These are phyloP conservation scores for Propithecus deckenii DNA, from an alignment of 2,797 vertebrate genomes.

Conservation along the genomic window DNA sequence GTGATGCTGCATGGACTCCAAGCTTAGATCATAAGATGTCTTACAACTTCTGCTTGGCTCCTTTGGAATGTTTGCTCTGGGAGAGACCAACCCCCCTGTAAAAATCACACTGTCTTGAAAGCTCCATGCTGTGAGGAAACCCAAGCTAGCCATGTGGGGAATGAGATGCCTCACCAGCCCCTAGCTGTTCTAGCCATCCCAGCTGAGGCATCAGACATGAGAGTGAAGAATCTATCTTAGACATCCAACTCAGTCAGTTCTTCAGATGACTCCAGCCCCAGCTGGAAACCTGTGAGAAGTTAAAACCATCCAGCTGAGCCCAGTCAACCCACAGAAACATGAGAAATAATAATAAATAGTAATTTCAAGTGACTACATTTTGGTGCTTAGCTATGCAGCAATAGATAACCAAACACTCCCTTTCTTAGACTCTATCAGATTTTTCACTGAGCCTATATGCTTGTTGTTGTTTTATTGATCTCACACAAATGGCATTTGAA, in stretches of 20 bases:
- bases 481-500: conserved; percentile 47
- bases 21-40: not conserved
- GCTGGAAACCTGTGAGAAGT: not conserved
- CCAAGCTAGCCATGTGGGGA: not conserved
- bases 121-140: not conserved
- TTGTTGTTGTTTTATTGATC: conserved; percentile 1
- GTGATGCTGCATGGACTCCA: not conserved
- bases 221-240: not conserved
- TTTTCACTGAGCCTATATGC: conserved; percentile 55
- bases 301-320: not conserved
- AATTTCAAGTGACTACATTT: not conserved
- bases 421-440: conserved; percentile 51
- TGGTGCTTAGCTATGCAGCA: not conserved
- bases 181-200: not conserved
- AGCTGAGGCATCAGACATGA: not conserved
- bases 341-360: not conserved
- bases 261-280: not conserved
- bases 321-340: not conserved
- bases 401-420: not conserved
- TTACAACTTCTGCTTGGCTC: not conserved
- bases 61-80: not conserved
- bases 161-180: not conserved
- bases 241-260: not conserved
- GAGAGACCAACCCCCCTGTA: not conserved
- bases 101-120: not conserved